Evolutionary conservation across 2,797 vertebrate genomes (phyloP), one percentile per base, ranked within the genome.

Genomic region (Esox lucius): DNA sequence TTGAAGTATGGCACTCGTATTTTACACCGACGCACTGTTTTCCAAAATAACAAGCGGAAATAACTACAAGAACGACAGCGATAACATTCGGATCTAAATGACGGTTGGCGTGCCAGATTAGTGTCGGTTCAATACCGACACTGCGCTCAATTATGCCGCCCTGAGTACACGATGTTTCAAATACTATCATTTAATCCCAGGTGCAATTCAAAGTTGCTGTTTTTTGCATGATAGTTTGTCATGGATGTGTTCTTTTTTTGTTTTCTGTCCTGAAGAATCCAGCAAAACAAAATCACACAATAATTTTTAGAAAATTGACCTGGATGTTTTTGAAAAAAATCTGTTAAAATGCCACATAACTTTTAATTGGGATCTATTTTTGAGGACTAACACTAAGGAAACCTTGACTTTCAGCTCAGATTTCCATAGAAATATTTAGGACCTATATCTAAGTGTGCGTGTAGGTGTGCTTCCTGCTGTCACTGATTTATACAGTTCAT

Each of bases 101-200:
- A 87, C 35, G 80, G 72, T 84, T 81, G 79, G 79, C 72, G 76
- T 84, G 80, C 77, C 46, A 85, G 77, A 88, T 85, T 87, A 62
- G 68, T n/a, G 81, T 91, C 78, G 80, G 87, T 79, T 86, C 74
- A 85, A 75, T 87, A 80, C 61, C 26, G 83, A 86, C 85, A 80
- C 77, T 75, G 88, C 61, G 76, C 83, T 90, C 88, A 89, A 88
- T 90, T 92, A 90, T 84, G 86, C 82, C 39, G 77, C 86, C 80
- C 82, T 61, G 75, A 79, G 79, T 33, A 83, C 67, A 87, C 89
- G 79, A 86, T 77, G 90, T 72, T 87, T 88, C 83, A 56, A 75
- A 81, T 78, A 68, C 70, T 84, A 81, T 81, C 87, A 88, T 91
- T 81, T 80, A 39, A 73, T 81, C 85, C 85, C 89, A 91, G 88